These are phyloP conservation scores for Phengaris arion DNA, from an alignment of 2,888 invertebrate species.

Conservation along the genomic window DNA sequence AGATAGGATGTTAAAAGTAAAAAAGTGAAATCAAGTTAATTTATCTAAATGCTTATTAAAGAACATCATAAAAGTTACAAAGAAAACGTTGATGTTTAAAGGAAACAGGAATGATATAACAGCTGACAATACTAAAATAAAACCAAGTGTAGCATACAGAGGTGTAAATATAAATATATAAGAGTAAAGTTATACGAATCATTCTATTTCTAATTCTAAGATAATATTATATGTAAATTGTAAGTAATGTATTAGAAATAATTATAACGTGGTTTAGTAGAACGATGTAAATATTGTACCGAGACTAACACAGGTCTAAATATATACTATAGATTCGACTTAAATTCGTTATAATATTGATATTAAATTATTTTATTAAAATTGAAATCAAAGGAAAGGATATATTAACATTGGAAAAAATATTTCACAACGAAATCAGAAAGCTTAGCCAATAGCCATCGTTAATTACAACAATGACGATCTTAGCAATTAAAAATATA, in stretches of 20 bases:
- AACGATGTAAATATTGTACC: constrained; percentile 60
- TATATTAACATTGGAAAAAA: background rate
- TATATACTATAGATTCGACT: constrained; percentile 24
- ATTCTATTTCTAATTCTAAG: constrained; percentile 65
- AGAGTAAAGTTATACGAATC: constrained; percentile 72
- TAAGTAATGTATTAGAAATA: constrained; percentile 59
- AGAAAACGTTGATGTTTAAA: constrained; percentile 30
- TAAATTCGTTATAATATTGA: background rate
- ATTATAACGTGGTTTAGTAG: constrained; percentile 49
- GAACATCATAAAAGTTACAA: constrained; percentile 23
- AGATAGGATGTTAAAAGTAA: constrained; percentile 39
- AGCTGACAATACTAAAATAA: constrained; percentile 77
- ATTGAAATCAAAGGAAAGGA: background rate
- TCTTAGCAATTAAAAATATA: too few species aligned
- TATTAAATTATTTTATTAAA: background rate
- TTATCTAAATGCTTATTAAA: constrained; percentile 30
- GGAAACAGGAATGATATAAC: constrained; percentile 67
- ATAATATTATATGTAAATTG: constrained; percentile 61
- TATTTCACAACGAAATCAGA: too few species aligned
- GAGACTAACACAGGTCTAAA: constrained; percentile 39
- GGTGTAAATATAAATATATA: constrained; percentile 55
- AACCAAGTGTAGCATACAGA: constrained; percentile 59
- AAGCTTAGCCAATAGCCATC: too few species aligned
- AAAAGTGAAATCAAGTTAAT: constrained; percentile 28
- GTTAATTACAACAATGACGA: too few species aligned